Base-by-base conservation (phyloP, 2,113 vertebrate genomes). In the Picathartes gymnocephalus region DNA sequence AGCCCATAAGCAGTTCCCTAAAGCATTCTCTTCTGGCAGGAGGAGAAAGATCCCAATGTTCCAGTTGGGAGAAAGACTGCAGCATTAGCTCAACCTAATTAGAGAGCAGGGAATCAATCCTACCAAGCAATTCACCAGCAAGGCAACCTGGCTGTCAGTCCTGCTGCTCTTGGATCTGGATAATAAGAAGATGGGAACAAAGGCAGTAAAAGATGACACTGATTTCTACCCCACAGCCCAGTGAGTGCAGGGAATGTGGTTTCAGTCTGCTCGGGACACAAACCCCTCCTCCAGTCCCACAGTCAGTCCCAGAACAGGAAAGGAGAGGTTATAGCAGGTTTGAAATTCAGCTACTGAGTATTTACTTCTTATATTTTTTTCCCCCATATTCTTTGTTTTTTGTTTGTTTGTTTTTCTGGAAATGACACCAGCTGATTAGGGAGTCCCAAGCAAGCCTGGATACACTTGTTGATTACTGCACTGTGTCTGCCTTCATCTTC, bases 391-490 rank as follows among this genome's bases (percentile, higher is more conserved):
- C 2, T 47, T 65, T 23, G 25, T 15, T 19, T 27, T 6, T 19
- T 47, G n/a, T 12, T 35, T 22, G 33, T 50, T 21, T 54, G n/a
- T 21, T 17, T 8, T 24, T n/a, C 45, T 50, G 74, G 45, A 65
- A 93, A 86, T 51, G 60, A 35, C 64, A 58, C 62, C 86, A 95
- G 95, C 76, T 96, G 70, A 51, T 22, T 2, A 62, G 60, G 39
- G 31, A 88, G 47, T 92, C 92, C 68, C 86, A 83, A 2, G 62
- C 39, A 58, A 96, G 60, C 79, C 88, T 90, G 94, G 92, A 94
- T 47, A 80, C 56, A 23, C 88, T 96, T 74, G 86, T 76, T 74
- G 94, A 97, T 50, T 93, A 96, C 83, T 97, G 96, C 16, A 3
- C 33, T 14, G 86, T 66, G 27, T 86, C 91, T 71, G 72, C 91